Evolutionary conservation across 2,888 invertebrate genomes (phyloP).

Genomic region (Synergus umbraculus): DNA sequence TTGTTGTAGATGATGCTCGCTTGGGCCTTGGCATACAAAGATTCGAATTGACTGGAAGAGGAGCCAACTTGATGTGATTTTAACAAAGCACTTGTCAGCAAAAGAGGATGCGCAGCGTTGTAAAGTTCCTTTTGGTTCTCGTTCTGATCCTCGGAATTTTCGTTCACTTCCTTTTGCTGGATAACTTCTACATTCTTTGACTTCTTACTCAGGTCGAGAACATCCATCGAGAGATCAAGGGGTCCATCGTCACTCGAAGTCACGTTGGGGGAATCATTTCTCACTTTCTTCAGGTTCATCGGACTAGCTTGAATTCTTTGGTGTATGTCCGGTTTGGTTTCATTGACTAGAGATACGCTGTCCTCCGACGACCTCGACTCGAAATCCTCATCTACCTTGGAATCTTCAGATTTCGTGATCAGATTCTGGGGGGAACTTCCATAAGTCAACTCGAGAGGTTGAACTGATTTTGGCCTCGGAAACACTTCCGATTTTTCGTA

Average conservation of each 20-base stretch:
- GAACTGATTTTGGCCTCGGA: constrained; percentile 52
- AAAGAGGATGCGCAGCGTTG: constrained; percentile 77
- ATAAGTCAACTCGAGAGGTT: constrained; percentile 60
- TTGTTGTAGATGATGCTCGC: constrained; percentile 69
- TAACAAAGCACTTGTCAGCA: constrained; percentile 83
- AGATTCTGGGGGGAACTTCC: constrained; percentile 56
- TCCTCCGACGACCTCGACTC: constrained; percentile 70
- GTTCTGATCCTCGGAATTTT: constrained; percentile 53
- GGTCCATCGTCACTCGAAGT: constrained; percentile 77
- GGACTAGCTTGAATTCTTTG: constrained; percentile 73
- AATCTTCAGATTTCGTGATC: constrained; percentile 59
- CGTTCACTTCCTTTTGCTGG: constrained; percentile 59
- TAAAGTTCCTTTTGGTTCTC: constrained; percentile 59
- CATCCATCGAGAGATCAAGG: constrained; percentile 88
- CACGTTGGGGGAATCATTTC: constrained; percentile 45
- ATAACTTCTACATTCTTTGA: constrained; percentile 60
- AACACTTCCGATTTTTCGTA: constrained; percentile 55
- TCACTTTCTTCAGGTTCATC: constrained; percentile 66
- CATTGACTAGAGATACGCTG: constrained; percentile 73
- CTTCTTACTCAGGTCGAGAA: constrained; percentile 91
- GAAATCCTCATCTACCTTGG: constrained; percentile 77
- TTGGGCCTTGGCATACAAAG: constrained; percentile 70
- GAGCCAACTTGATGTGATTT: constrained; percentile 77
- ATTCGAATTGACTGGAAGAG: constrained; percentile 65
- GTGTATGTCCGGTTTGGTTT: constrained; percentile 67